These are phyloP conservation scores for Xyrichtys novacula DNA, from an alignment of 2,797 vertebrate genomes.

Conservation along the genomic window DNA sequence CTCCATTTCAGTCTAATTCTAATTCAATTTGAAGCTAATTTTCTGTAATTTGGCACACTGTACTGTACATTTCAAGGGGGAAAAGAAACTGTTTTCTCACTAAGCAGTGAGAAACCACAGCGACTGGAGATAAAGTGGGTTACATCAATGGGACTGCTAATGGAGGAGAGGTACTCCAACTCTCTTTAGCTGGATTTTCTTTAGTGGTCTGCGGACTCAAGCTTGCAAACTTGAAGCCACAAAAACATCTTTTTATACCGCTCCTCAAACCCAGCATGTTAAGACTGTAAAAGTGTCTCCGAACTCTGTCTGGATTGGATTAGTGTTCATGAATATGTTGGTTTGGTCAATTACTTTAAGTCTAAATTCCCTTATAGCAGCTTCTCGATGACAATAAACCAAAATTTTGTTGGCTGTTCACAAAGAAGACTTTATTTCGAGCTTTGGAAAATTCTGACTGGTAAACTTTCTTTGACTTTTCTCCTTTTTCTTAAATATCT, in stretches of 20 bases:
- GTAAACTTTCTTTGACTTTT: not conserved
- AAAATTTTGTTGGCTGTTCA: too few species aligned
- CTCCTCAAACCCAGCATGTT: not conserved
- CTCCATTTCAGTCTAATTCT: constrained; percentile 20
- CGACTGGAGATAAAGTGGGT: constrained; percentile 12
- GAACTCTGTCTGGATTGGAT: not conserved
- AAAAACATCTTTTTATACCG: constrained; percentile 2
- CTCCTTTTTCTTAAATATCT: not conserved
- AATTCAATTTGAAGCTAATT: constrained; percentile 46
- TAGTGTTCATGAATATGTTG: too few species aligned
- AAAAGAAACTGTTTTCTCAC: not conserved
- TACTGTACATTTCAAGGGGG: constrained; percentile 4
- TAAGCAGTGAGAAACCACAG: constrained; percentile 14
- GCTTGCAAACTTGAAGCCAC: constrained; percentile 1
- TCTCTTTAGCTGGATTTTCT: constrained; percentile 3
- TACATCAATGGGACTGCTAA: constrained; percentile 16
- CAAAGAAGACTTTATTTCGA: too few species aligned
- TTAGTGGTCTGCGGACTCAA: constrained; percentile 14
- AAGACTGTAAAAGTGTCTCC: not conserved
- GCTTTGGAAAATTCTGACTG: too few species aligned
- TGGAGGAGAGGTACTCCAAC: not conserved
- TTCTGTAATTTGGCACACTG: constrained; percentile 22
- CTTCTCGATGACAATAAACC: too few species aligned
- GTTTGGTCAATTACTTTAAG: too few species aligned
- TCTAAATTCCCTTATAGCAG: too few species aligned